phyloP scores from a whole-genome alignment of 1,140 invertebrate genomes.

The Triops longicaudatus region DNA sequence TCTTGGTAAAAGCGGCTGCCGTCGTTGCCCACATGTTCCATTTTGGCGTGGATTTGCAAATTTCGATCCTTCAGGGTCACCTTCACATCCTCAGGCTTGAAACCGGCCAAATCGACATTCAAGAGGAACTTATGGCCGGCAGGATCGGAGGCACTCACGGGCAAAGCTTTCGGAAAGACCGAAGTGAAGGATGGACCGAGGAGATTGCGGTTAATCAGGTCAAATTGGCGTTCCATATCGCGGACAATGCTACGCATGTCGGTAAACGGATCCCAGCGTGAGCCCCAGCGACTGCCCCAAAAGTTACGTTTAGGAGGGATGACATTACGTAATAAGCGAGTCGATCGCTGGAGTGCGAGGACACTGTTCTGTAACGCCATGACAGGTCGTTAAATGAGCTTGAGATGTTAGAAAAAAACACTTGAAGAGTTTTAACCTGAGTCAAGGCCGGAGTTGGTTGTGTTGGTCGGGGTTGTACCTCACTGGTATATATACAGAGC shows the following conservation, averaged over 20 bases:
- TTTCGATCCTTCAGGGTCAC: slow-evolving; percentile 34
- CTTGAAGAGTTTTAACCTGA: no score
- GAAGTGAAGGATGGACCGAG: slow-evolving; percentile 5
- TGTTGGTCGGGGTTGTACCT: no score
- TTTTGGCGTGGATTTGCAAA: slow-evolving; percentile 35
- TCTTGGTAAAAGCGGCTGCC: slow-evolving; percentile 38
- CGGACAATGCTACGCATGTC: slow-evolving; percentile 30
- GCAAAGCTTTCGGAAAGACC: slow-evolving; percentile 23
- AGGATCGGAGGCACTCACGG: neutral
- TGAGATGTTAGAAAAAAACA: no score
- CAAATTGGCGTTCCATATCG: slow-evolving; percentile 34
- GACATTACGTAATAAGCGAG: no score
- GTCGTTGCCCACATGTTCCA: slow-evolving; percentile 34
- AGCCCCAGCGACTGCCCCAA: slow-evolving; percentile 19
- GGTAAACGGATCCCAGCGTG: slow-evolving; percentile 12
- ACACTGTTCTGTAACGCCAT: no score
- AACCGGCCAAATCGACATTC: slow-evolving; percentile 33
- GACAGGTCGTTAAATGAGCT: no score
- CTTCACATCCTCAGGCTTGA: slow-evolving; percentile 37
- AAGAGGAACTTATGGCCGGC: slow-evolving; percentile 24
- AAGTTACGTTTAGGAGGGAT: neutral
- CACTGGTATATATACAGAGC: no score
- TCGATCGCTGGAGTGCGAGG: no score
- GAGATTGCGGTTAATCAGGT: slow-evolving; percentile 33
- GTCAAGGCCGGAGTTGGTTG: no score